These are phyloP conservation scores for Monochamus saltuarius DNA, from an alignment of 1,140 invertebrate species.

Conservation along the genomic window DNA sequence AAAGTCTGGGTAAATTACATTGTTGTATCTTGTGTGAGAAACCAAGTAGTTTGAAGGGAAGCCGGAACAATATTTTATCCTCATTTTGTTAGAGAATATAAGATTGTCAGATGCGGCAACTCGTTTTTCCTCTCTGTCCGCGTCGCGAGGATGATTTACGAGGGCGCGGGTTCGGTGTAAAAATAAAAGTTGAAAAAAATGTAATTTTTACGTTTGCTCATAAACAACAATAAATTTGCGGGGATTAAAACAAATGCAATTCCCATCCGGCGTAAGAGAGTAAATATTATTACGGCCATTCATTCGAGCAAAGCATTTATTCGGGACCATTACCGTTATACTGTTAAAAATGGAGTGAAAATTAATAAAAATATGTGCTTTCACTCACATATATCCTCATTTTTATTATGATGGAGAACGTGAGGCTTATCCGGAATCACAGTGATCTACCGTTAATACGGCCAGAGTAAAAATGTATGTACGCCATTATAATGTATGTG, in stretches of 20 bases:
- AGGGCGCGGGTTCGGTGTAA: background rate
- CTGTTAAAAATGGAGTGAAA: constrained; percentile 41
- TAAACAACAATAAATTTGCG: constrained; percentile 15
- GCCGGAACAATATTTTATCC: too few relatives aligned
- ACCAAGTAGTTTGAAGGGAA: too few relatives aligned
- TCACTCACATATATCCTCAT: constrained; percentile 36
- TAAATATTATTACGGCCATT: constrained; percentile 38
- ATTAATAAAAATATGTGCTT: constrained; percentile 45
- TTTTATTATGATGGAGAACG: constrained; percentile 47
- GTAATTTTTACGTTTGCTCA: background rate
- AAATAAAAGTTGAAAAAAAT: background rate
- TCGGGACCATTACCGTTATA: constrained; percentile 26
- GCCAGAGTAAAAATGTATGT: constrained; percentile 46
- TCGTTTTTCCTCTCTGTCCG: background rate
- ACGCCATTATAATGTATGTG: constrained; percentile 44
- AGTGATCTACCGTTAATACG: constrained; percentile 43
- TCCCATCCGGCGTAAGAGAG: constrained; percentile 9
- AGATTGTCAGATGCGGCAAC: too few relatives aligned
- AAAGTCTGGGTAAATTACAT: too few relatives aligned
- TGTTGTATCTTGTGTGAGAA: too few relatives aligned
- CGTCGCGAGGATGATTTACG: background rate
- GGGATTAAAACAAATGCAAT: too few relatives aligned
- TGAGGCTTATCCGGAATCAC: constrained; percentile 30
- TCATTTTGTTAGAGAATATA: too few relatives aligned
- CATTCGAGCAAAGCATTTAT: constrained; percentile 29